Percentiles rank a stretch among this genome's conserved stretches.
These are phyloP conservation scores for Heptranchias perlo DNA, from an alignment of 2,113 vertebrate species.

Conservation along the genomic window DNA sequence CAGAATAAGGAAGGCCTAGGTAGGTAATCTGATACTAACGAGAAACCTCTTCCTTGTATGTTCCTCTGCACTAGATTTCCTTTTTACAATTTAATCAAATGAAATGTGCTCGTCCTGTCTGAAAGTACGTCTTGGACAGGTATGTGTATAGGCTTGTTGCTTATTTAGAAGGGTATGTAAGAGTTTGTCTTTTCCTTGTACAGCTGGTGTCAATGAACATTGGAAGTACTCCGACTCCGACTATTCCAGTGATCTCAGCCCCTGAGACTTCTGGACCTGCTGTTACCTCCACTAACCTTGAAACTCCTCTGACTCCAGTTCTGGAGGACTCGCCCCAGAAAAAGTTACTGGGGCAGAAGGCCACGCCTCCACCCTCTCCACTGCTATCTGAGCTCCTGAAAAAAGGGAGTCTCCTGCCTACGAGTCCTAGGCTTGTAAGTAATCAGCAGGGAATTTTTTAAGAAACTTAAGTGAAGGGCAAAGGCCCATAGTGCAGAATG, in stretches of 20 bases:
- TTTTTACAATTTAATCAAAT: not conserved
- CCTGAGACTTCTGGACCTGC: slow-evolving; percentile 72
- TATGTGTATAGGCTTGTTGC: not conserved
- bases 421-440: slow-evolving; percentile 90
- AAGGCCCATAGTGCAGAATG: not conserved
- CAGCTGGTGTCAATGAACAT: slow-evolving; percentile 70
- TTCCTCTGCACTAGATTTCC: not conserved
- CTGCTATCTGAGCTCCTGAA: slow-evolving; percentile 97
- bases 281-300: slow-evolving; percentile 76
- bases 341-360: slow-evolving; percentile 86
- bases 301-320: slow-evolving; percentile 75
- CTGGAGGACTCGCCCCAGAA: slow-evolving; percentile 94
- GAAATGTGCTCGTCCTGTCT: not conserved
- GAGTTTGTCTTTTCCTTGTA: slow-evolving; percentile 50
- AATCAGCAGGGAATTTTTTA: not conserved
- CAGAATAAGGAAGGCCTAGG: not conserved
- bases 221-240: slow-evolving; percentile 81
- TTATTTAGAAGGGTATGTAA: slow-evolving; percentile 6
- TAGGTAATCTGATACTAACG: not conserved
- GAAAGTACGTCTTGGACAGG: not conserved
- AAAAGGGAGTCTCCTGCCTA: slow-evolving; percentile 90
- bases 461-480: not conserved
- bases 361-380: slow-evolving; percentile 92
- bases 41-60: not conserved
- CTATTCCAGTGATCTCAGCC: slow-evolving; percentile 73